These are phyloP conservation scores for Drosophila subquinaria DNA, from an alignment of 2,888 invertebrate genomes.

Conservation along the genomic window DNA sequence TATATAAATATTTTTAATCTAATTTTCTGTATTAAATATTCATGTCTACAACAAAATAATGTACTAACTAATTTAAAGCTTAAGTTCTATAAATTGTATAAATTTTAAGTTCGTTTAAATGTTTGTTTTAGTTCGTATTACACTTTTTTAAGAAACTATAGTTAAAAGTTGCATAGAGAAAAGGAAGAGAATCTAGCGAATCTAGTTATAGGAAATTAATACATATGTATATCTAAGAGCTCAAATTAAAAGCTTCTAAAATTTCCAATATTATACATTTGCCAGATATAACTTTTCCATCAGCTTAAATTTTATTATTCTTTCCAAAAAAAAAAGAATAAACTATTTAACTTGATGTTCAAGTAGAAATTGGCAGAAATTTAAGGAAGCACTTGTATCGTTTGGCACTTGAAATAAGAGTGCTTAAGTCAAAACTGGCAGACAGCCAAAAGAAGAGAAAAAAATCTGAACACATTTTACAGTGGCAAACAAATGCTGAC, in stretches of 20 bases:
- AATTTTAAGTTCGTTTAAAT: too few relatives aligned
- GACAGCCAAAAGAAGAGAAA: constrained; percentile 14
- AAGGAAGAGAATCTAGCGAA: too few relatives aligned
- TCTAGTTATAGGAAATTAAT: too few relatives aligned
- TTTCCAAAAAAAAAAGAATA: neutral
- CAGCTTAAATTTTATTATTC: neutral
- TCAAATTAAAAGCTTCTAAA: neutral
- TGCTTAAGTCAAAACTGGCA: constrained; percentile 48
- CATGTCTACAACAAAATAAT: neutral
- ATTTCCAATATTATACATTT: neutral
- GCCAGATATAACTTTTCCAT: too few relatives aligned
- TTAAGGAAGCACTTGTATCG: constrained; percentile 35
- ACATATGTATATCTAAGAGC: neutral
- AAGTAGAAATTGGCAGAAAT: neutral
- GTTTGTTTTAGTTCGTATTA: too few relatives aligned
- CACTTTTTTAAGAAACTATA: too few relatives aligned
- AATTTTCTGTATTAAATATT: neutral
- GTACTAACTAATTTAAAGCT: too few relatives aligned
- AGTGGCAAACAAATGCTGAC: constrained; percentile 72
- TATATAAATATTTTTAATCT: neutral
- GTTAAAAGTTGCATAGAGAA: too few relatives aligned
- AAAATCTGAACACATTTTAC: constrained; percentile 70
- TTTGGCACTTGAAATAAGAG: constrained; percentile 43
- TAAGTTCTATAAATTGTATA: too few relatives aligned
- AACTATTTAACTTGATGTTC: constrained; percentile 23